These are phyloP conservation scores for Choreutis nemorana DNA, from an alignment of 2,888 invertebrate genomes.

Conservation along the genomic window DNA sequence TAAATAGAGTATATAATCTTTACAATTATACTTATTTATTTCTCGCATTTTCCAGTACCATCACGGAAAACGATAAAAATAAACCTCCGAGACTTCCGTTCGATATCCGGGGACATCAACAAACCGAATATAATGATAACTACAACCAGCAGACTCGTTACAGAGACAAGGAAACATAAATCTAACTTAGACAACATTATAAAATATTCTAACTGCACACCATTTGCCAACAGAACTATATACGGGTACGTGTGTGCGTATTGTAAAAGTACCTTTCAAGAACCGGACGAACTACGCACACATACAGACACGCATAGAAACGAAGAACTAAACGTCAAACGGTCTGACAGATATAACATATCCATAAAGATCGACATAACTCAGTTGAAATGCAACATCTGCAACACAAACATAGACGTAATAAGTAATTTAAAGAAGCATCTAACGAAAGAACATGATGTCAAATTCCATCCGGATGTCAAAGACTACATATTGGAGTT, in stretches of 20 bases:
- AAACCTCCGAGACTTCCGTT: conserved; percentile 1
- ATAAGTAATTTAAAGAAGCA: conserved; percentile 35
- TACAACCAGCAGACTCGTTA: conserved; percentile 14
- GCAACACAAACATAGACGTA: conserved; percentile 19
- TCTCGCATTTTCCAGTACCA: too few relatives aligned
- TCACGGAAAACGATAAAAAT: too few relatives aligned
- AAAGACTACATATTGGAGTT: conserved; percentile 47
- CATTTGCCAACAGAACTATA: conserved; percentile 41
- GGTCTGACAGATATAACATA: conserved; percentile 39
- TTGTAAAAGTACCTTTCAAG: conserved; percentile 31
- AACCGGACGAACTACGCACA: conserved; percentile 20
- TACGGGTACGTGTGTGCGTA: conserved; percentile 40
- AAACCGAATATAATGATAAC: conserved; percentile 1
- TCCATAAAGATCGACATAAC: conserved; percentile 49
- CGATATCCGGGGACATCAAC: neutral
- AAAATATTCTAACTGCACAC: conserved; percentile 47
- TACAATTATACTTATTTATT: too few relatives aligned
- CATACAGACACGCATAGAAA: conserved; percentile 28
- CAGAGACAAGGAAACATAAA: conserved; percentile 34
- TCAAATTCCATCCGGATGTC: conserved; percentile 36
- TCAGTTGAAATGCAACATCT: conserved; percentile 35
- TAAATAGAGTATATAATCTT: too few relatives aligned
- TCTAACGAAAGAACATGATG: conserved; percentile 28
- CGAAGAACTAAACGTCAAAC: conserved; percentile 24
- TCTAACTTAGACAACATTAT: conserved; percentile 36